Percentiles rank a stretch among this genome's conserved stretches.
phyloP scores from a whole-genome alignment of 2,797 vertebrate species.

The Coendou prehensilis region DNA sequence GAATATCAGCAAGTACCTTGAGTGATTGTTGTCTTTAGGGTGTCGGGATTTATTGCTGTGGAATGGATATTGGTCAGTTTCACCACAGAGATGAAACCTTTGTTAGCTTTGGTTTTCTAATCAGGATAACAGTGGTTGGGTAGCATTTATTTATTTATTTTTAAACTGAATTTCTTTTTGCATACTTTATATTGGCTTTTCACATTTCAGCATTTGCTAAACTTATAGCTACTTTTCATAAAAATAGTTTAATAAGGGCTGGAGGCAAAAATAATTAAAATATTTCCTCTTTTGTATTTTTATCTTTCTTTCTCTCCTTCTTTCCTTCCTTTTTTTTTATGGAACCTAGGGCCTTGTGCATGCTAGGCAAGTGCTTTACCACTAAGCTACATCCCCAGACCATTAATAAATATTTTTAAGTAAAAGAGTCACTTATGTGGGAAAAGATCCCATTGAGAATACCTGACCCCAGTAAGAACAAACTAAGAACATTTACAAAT shows the following conservation, averaged over 20 bases:
- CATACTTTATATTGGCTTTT: constrained; percentile 33
- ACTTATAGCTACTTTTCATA: constrained; percentile 23
- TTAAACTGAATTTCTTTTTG: constrained; percentile 45
- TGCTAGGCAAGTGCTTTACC: background rate
- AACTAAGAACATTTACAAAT: constrained; percentile 25
- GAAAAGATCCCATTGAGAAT: background rate
- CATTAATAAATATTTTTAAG: constrained; percentile 22
- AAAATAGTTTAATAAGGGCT: constrained; percentile 11
- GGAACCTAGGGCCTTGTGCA: background rate
- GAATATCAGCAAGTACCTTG: background rate
- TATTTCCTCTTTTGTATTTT: background rate
- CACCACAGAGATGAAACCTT: background rate
- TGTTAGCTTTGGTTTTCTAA: constrained; percentile 4
- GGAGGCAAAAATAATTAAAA: background rate
- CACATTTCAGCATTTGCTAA: constrained; percentile 20
- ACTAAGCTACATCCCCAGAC: background rate
- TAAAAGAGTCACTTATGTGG: constrained; percentile 31
- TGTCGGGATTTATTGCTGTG: background rate
- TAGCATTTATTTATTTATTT: constrained; percentile 35
- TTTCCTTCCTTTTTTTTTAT: background rate
- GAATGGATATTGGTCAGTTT: background rate
- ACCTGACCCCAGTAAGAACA: background rate
- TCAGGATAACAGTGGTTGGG: background rate
- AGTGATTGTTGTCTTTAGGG: background rate
- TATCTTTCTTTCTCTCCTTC: background rate